Conservation (phyloP, 2,888 invertebrate species). For the Drosophila barbarae region DNA sequence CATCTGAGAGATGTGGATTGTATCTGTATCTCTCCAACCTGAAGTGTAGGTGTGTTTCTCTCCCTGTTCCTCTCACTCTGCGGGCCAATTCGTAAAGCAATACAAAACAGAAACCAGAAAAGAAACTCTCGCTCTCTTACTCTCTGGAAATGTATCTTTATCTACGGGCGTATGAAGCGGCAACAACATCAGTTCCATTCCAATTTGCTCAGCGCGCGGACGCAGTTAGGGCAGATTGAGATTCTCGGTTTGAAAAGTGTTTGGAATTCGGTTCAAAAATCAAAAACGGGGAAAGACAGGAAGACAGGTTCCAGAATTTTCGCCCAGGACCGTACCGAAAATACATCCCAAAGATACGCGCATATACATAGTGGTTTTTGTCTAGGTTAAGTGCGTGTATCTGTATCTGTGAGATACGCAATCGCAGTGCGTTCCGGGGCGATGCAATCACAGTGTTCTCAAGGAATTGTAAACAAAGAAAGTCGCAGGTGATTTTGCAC, state of each 20-base stretch:
- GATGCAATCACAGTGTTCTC: constrained; percentile 27
- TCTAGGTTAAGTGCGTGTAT: constrained; percentile 23
- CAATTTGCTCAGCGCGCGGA: constrained; percentile 73
- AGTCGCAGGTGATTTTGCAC: constrained; percentile 21
- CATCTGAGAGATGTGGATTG: constrained; percentile 13
- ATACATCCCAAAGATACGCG: constrained; percentile 6
- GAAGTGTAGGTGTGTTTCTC: constrained; percentile 20
- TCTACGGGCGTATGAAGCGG: constrained; percentile 44
- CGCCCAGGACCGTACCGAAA: constrained; percentile 10
- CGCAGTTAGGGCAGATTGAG: constrained; percentile 49
- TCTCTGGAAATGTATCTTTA: constrained; percentile 48
- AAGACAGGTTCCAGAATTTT: constrained; percentile 5
- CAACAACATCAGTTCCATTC: constrained; percentile 67
- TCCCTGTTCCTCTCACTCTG: constrained; percentile 13
- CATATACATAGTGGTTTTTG: constrained; percentile 3
- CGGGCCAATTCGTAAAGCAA: constrained; percentile 30
- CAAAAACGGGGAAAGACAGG: constrained; percentile 2
- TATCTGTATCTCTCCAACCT: constrained; percentile 10
- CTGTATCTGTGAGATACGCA: constrained; percentile 33
- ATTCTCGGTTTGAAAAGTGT: neutral
- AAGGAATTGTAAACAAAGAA: constrained; percentile 32
- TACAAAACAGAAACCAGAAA: constrained; percentile 49
- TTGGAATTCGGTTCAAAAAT: constrained; percentile 30
- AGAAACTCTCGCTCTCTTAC: constrained; percentile 23
- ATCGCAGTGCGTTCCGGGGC: constrained; percentile 28